Evolutionary conservation across 2,888 invertebrate genomes (phyloP).

Genomic region (Andrena praecox): DNA sequence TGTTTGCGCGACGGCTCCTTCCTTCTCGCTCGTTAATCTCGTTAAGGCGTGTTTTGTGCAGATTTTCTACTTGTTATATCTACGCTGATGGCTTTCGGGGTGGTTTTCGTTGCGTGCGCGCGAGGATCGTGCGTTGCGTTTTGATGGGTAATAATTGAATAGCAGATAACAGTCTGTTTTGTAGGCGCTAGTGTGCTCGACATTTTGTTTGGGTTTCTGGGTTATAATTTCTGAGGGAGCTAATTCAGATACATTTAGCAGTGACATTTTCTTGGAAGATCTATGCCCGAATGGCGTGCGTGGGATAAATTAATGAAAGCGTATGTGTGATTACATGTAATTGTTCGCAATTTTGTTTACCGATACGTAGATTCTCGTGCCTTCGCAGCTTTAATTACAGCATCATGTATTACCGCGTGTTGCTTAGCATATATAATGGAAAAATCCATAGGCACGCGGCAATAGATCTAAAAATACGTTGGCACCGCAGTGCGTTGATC

Average conservation of each 20-base stretch:
- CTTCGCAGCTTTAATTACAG: conserved; percentile 16
- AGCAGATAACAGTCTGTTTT: not conserved
- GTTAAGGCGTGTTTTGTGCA: not conserved
- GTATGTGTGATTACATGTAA: conserved; percentile 29
- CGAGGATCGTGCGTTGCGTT: not conserved
- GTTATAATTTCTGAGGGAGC: not conserved
- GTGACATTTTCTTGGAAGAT: not conserved
- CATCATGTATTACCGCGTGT: not conserved
- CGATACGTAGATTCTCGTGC: conserved; percentile 18
- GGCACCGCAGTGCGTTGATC: not conserved
- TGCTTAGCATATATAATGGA: conserved; percentile 24
- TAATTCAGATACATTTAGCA: not conserved
- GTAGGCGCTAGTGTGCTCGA: not conserved
- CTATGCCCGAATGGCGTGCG: conserved; percentile 29
- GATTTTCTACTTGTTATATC: not conserved
- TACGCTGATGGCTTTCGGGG: not conserved
- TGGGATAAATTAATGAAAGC: conserved; percentile 15
- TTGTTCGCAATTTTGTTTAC: conserved; percentile 33
- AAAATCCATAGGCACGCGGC: conserved; percentile 20
- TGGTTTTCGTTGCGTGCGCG: too few species aligned
- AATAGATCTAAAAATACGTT: conserved; percentile 12
- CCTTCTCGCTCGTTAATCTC: not conserved
- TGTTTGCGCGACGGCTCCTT: not conserved
- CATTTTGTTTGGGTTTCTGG: not conserved
- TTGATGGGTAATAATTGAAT: not conserved